phyloP scores from a whole-genome alignment of 1,140 invertebrate species.

The Drosophila ogumai region DNA sequence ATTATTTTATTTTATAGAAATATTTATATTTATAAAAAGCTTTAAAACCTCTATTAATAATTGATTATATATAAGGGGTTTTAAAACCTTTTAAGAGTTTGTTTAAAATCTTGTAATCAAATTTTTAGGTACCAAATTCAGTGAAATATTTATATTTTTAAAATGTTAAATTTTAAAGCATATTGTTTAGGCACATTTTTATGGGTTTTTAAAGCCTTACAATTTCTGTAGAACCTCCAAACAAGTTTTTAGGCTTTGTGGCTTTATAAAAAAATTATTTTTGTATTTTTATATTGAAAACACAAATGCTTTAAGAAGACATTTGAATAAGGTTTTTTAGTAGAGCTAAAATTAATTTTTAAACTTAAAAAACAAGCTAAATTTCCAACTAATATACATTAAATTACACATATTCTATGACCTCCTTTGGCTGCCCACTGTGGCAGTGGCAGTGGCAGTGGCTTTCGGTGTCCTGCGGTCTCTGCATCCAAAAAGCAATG shows the following conservation, averaged over 20 bases:
- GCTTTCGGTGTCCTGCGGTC: constrained; percentile 21
- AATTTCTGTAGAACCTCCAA: not conserved
- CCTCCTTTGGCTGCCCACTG: constrained; percentile 37
- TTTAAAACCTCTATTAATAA: not conserved
- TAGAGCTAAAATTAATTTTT: not conserved
- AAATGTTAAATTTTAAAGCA: not conserved
- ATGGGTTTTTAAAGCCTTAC: not conserved
- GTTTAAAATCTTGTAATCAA: not conserved
- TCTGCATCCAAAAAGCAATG: constrained; percentile 45
- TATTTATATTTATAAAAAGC: no score
- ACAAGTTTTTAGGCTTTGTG: not conserved
- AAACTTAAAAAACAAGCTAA: not conserved
- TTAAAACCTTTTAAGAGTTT: not conserved
- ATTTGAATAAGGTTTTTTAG: not conserved
- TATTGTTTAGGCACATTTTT: not conserved
- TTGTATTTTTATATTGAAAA: not conserved
- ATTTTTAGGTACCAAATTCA: no score
- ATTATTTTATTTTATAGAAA: not conserved
- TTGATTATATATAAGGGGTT: not conserved
- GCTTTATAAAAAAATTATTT: not conserved
- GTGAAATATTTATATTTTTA: not conserved
- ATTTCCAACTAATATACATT: constrained; percentile 6
- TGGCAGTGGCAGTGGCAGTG: constrained; percentile 28
- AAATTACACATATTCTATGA: constrained; percentile 1
- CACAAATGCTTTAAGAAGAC: not conserved